Conservation (phyloP, 2,888 invertebrate species). For the Microdon myrmicae region DNA sequence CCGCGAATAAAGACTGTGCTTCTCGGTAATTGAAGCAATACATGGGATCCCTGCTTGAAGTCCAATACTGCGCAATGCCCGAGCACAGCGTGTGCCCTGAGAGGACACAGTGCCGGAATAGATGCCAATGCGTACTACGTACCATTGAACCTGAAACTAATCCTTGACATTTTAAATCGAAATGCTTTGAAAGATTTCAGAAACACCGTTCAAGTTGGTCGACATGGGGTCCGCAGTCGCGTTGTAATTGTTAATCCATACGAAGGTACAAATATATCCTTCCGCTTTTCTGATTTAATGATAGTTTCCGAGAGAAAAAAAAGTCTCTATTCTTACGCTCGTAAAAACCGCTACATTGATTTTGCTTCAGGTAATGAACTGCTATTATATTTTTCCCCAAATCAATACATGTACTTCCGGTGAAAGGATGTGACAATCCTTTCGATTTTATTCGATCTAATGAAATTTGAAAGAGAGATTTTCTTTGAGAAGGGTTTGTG, state of each 20-base stretch:
- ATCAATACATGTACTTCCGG: slow-evolving; percentile 45
- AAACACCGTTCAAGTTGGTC: slow-evolving; percentile 21
- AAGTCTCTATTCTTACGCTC: slow-evolving; percentile 6
- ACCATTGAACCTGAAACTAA: slow-evolving; percentile 48
- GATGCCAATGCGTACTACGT: not conserved
- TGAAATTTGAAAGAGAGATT: slow-evolving; percentile 13
- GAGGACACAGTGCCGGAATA: slow-evolving; percentile 14
- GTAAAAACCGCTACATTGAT: slow-evolving; percentile 1
- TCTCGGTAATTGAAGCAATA: slow-evolving; percentile 15
- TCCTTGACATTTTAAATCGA: slow-evolving; percentile 35
- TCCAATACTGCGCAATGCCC: slow-evolving; percentile 27
- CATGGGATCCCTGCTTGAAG: slow-evolving; percentile 6
- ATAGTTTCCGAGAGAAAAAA: slow-evolving; percentile 15
- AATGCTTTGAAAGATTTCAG: slow-evolving; percentile 11
- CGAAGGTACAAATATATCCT: slow-evolving; percentile 45
- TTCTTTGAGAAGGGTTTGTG: slow-evolving; percentile 9
- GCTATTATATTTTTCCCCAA: slow-evolving; percentile 32
- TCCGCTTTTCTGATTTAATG: slow-evolving; percentile 37
- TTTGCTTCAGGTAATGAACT: slow-evolving; percentile 31
- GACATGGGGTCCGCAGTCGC: slow-evolving; percentile 26
- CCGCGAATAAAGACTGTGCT: slow-evolving; percentile 22
- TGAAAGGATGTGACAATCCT: slow-evolving; percentile 44
- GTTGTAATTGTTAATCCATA: slow-evolving; percentile 37
- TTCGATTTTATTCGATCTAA: slow-evolving; percentile 27
- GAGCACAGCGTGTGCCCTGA: slow-evolving; percentile 13